phyloP scores from a whole-genome alignment of 2,888 invertebrate species.

The Hyposoter dolosus region DNA sequence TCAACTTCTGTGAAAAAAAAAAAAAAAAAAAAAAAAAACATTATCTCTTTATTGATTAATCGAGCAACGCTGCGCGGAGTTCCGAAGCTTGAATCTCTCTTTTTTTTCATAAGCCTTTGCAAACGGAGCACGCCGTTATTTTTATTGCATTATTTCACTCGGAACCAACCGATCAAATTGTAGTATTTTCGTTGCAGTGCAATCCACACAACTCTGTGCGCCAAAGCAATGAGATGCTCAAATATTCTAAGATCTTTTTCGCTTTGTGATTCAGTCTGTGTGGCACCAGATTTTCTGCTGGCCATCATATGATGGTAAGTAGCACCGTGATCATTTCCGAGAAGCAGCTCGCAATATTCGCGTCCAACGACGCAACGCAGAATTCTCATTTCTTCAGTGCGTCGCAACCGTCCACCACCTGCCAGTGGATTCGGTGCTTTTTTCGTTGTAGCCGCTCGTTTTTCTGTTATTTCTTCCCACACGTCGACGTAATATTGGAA shows the following conservation, averaged over 20 bases:
- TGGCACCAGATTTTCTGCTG: conserved; percentile 82
- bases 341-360: conserved; percentile 87
- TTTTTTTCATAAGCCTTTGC: neutral
- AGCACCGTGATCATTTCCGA: conserved; percentile 83
- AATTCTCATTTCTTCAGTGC: conserved; percentile 86
- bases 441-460: conserved; percentile 85
- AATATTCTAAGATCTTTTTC: conserved; percentile 88
- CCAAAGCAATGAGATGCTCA: conserved; percentile 87
- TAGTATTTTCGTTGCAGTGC: conserved; percentile 87
- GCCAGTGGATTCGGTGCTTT: conserved; percentile 80
- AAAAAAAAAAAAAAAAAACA: too few relatives aligned
- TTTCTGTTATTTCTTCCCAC: conserved; percentile 86
- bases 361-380: conserved; percentile 87
- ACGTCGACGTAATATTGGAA: conserved; percentile 88
- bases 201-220: conserved; percentile 88
- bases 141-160: neutral
- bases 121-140: neutral
- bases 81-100: neutral
- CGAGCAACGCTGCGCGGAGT: neutral
- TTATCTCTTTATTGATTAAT: conserved; percentile 52
- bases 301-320: conserved; percentile 87
- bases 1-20: conserved; percentile 86
- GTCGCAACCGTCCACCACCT: conserved; percentile 74
- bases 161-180: conserved; percentile 86
- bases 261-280: conserved; percentile 86